phyloP scores from a whole-genome alignment of 1,140 invertebrate genomes.

The Listronotus oregonensis region DNA sequence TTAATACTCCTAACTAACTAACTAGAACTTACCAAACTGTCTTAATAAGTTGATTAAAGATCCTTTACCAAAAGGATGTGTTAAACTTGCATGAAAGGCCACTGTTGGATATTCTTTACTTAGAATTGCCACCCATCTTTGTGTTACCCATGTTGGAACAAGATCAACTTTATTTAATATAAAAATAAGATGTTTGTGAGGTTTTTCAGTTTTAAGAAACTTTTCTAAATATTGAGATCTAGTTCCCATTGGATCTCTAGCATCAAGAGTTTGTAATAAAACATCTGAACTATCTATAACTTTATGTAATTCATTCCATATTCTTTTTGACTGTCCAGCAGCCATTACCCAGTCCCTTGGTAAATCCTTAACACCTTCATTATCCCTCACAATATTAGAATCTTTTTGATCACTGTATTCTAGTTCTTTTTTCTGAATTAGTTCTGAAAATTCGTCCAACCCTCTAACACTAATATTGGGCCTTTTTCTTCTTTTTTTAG shows the following conservation, averaged over 20 bases:
- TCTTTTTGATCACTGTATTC: constrained; percentile 83
- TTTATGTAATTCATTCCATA: constrained; percentile 99
- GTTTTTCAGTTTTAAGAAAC: constrained; percentile 87
- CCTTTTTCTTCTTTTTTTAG: constrained; percentile 89
- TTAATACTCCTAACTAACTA: background rate
- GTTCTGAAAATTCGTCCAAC: constrained; percentile 72
- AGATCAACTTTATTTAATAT: constrained; percentile 95
- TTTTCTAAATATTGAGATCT: constrained; percentile 92
- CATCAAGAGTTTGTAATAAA: constrained; percentile 91
- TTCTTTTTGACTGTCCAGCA: constrained; percentile 93
- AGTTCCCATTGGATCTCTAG: constrained; percentile 94
- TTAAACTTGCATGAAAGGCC: constrained; percentile 97
- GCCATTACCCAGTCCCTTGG: constrained; percentile 85
- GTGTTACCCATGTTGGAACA: constrained; percentile 96
- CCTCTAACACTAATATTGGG: constrained; percentile 81
- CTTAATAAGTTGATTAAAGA: constrained; percentile 94
- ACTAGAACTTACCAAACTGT: constrained; percentile 75
- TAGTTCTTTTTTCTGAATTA: constrained; percentile 71
- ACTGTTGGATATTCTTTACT: constrained; percentile 96
- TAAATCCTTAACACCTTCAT: constrained; percentile 75
- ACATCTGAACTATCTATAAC: constrained; percentile 99
- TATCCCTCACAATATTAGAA: constrained; percentile 79
- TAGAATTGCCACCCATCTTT: constrained; percentile 91
- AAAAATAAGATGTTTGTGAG: constrained; percentile 94
- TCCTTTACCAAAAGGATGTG: constrained; percentile 98